These are phyloP conservation scores for Aplodontia rufa DNA, from an alignment of 2,113 vertebrate genomes.

Conservation along the genomic window DNA sequence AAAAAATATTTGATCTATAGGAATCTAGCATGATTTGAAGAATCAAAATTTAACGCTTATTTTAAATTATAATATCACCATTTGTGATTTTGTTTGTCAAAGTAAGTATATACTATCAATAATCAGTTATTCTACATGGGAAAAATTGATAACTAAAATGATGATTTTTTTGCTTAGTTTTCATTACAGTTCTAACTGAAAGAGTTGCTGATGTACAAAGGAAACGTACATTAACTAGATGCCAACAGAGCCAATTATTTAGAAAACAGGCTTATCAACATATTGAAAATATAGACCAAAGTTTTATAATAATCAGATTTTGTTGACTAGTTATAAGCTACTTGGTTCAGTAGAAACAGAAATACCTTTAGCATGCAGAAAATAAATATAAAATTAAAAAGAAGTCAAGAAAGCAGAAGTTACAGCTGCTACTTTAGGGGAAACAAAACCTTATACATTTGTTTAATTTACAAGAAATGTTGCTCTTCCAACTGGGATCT, in stretches of 20 bases:
- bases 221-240: background rate
- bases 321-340: background rate
- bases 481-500: conserved; percentile 45
- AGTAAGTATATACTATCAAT: background rate
- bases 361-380: conserved; percentile 12
- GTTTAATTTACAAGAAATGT: conserved; percentile 65
- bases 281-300: background rate
- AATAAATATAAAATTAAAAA: background rate
- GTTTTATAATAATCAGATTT: conserved; percentile 26
- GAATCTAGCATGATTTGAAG: background rate
- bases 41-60: background rate
- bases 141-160: background rate
- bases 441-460: conserved; percentile 60
- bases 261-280: background rate
- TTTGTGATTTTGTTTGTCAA: background rate
- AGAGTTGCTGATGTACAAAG: background rate
- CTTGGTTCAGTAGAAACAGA: background rate
- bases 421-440: conserved; percentile 27
- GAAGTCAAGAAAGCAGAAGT: conserved; percentile 20
- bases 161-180: background rate
- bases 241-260: background rate
- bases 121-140: background rate
- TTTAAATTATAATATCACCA: background rate
- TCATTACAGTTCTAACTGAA: background rate
- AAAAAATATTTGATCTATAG: background rate